Conservation (phyloP, 2,888 invertebrate species). For the Strigamia crassipes region DNA sequence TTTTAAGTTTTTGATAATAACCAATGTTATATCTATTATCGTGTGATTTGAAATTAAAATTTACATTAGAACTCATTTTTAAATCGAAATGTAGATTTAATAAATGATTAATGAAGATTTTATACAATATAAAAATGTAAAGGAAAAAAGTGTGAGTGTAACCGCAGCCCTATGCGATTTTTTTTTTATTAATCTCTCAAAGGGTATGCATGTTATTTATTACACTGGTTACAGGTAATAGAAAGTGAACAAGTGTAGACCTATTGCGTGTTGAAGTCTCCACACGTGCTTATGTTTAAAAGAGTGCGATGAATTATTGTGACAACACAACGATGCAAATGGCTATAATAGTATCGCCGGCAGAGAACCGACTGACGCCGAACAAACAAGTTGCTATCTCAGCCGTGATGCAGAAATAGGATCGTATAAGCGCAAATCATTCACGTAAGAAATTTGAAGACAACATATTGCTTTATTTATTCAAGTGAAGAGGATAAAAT, state of each 20-base stretch:
- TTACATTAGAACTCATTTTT: neutral
- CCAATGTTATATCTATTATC: neutral
- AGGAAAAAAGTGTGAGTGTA: conserved; percentile 3
- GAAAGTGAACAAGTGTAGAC: conserved; percentile 40
- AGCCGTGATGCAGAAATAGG: neutral
- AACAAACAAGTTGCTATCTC: neutral
- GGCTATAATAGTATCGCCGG: conserved; percentile 14
- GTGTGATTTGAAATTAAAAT: neutral
- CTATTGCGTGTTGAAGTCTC: conserved; percentile 38
- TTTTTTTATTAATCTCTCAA: conserved; percentile 23
- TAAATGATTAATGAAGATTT: conserved; percentile 12
- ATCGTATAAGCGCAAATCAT: neutral
- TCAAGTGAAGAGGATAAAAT: neutral
- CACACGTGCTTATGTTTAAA: conserved; percentile 40
- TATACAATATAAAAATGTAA: conserved; percentile 8
- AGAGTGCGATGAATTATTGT: conserved; percentile 40
- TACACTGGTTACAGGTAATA: conserved; percentile 42
- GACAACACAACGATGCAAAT: conserved; percentile 35
- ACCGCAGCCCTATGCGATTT: conserved; percentile 28
- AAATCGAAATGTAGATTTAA: neutral
- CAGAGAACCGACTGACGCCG: conserved; percentile 10
- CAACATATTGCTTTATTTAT: neutral
- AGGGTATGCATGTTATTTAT: conserved; percentile 33
- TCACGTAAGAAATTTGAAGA: neutral
- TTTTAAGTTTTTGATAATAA: neutral